Evolutionary conservation across 1,140 invertebrate species (phyloP).

Genomic region (Zophobas morio): DNA sequence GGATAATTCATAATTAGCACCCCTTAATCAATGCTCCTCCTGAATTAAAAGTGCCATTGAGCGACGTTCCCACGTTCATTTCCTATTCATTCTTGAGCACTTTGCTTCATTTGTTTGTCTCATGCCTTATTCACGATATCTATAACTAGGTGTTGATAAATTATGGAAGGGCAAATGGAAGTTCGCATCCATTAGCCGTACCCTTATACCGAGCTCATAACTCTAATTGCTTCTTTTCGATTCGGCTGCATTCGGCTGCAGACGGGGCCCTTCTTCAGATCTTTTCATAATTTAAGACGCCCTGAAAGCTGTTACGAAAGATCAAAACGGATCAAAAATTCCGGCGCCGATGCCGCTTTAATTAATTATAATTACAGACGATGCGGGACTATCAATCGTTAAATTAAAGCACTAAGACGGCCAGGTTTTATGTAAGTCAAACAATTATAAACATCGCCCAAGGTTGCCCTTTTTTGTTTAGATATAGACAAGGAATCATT

Average conservation of each 20-base stretch:
- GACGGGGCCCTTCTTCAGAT: conserved; percentile 13
- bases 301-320: conserved; percentile 43
- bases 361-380: conserved; percentile 27
- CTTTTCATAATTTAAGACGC: conserved; percentile 46
- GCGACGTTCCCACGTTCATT: conserved; percentile 60
- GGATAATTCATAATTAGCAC: conserved; percentile 48
- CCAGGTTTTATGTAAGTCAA: too few relatives aligned
- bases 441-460: too few relatives aligned
- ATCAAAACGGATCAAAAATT: conserved; percentile 40
- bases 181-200: conserved; percentile 44
- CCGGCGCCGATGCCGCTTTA: conserved; percentile 9
- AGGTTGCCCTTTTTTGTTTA: too few relatives aligned
- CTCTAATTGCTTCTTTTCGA: conserved; percentile 46
- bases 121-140: conserved; percentile 63
- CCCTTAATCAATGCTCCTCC: conserved; percentile 47
- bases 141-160: conserved; percentile 64
- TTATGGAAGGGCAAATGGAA: conserved; percentile 59
- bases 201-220: conserved; percentile 24
- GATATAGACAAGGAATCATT: too few relatives aligned
- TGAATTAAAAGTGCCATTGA: conserved; percentile 51
- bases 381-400: conserved; percentile 11
- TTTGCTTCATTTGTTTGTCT: conserved; percentile 62
- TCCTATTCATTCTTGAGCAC: conserved; percentile 61
- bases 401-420: background rate
- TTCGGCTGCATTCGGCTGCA: conserved; percentile 26